Base-by-base conservation (phyloP, 2,797 vertebrate genomes). In the Atherinosoma microstoma region DNA sequence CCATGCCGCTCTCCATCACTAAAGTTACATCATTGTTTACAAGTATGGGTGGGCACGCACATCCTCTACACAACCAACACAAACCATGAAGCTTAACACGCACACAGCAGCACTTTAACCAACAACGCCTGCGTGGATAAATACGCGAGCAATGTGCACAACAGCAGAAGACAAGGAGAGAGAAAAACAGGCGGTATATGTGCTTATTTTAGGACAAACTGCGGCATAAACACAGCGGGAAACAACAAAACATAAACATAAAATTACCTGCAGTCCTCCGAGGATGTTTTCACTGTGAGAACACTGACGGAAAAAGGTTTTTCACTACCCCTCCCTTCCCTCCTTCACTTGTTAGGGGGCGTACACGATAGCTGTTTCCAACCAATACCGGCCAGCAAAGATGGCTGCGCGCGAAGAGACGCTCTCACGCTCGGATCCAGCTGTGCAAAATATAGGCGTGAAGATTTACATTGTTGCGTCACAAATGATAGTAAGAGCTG, bases 241-340 rank as follows among this genome's bases (percentile, higher is more conserved):
- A 10, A 27, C 15, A 60, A 29, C 18, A 47, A 24, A 38, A 27
- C 13, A 38, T 6, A 10, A 35, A 16, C 8, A 22, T 24, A 2
- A 15, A 2, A 20, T 27, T 89, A 90, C 90, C 85, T 82, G 49
- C 4, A 32, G 11, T 3, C 8, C 56, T 24, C 45, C 1, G 13
- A n/a, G 0, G 36, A 18, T 40, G 3, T 27, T 64, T 75, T 56
- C 16, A 38, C n/a, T 54, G 2, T 4, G 73, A 36, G 7, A 73
- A 36, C 0, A 24, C 18, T 3, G 59, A 61, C 5, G 9, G 0
- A 18, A 22, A 78, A 29, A 6, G 47, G 54, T 56, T 8, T 51
- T 16, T 47, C 20, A 1, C 51, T 12, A 36, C 57, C 36, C 63
- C 67, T 82, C 64, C 69, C 73, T 79, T 30, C 32, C 32, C 4